phyloP scores from a whole-genome alignment of 2,888 invertebrate genomes.

The Phengaris arion region DNA sequence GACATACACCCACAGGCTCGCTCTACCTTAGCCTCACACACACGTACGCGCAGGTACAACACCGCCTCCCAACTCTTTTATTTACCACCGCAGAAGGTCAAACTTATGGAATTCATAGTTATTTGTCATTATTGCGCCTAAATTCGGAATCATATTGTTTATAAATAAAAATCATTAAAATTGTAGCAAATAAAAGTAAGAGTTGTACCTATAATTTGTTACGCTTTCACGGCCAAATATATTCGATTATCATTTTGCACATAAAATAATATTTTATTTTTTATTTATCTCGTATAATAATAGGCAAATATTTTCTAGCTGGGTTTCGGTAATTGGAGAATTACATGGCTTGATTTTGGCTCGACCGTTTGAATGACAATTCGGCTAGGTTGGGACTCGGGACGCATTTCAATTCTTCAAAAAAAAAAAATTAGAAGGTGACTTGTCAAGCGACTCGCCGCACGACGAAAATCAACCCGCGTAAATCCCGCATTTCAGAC shows the following conservation, averaged over 20 bases:
- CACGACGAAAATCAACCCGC: no score
- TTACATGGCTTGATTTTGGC: no score
- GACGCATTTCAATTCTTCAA: no score
- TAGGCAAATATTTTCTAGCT: background rate
- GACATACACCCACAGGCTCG: constrained; percentile 53
- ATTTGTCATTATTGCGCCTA: background rate
- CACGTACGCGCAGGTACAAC: constrained; percentile 55
- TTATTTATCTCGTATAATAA: background rate
- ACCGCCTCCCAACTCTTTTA: constrained; percentile 41
- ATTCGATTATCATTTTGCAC: background rate
- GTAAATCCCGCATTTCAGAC: background rate
- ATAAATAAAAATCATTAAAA: background rate
- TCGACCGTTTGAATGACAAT: no score
- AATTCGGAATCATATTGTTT: background rate
- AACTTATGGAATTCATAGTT: constrained; percentile 14
- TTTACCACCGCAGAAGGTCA: constrained; percentile 25
- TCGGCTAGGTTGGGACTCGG: no score
- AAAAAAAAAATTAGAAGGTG: no score
- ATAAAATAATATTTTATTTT: background rate
- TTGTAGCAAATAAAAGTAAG: background rate
- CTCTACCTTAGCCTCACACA: constrained; percentile 38
- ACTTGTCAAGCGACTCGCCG: no score
- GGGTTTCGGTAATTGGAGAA: background rate
- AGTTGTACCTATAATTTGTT: background rate
- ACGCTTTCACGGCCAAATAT: background rate